Evolutionary conservation across 1,140 invertebrate species (phyloP).

Genomic region (Pachypsylla venusta): DNA sequence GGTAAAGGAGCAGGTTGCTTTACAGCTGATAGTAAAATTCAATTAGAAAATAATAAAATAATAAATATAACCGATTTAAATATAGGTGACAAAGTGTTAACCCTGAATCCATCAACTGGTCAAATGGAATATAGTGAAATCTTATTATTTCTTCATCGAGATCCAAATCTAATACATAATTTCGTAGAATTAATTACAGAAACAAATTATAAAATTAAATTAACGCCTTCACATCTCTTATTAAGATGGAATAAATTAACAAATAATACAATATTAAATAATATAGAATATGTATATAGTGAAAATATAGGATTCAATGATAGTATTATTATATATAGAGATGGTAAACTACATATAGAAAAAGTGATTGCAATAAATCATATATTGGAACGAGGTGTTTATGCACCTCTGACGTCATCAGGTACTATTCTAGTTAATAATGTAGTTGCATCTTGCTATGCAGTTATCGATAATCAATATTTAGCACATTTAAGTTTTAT

Average conservation of each 20-base stretch:
- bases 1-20: constrained; percentile 70
- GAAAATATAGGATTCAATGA: constrained; percentile 37
- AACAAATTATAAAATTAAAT: constrained; percentile 48
- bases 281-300: constrained; percentile 39
- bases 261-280: neutral
- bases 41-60: constrained; percentile 35
- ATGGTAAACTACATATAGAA: constrained; percentile 29
- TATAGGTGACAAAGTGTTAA: constrained; percentile 66
- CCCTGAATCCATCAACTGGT: constrained; percentile 45
- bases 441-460: constrained; percentile 87
- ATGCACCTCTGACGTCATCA: constrained; percentile 70
- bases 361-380: constrained; percentile 41
- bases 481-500: constrained; percentile 71
- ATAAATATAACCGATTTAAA: constrained; percentile 44
- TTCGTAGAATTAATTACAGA: constrained; percentile 58
- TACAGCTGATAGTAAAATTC: constrained; percentile 43
- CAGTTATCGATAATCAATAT: constrained; percentile 64
- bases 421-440: constrained; percentile 84
- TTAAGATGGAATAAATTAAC: constrained; percentile 22
- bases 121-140: constrained; percentile 65
- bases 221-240: constrained; percentile 77
- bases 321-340: constrained; percentile 33
- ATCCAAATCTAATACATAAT: constrained; percentile 43
- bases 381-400: constrained; percentile 52
- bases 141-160: constrained; percentile 75